Conservation (phyloP, 1,140 invertebrate genomes). For the Panagrolaimus sp. region DNA sequence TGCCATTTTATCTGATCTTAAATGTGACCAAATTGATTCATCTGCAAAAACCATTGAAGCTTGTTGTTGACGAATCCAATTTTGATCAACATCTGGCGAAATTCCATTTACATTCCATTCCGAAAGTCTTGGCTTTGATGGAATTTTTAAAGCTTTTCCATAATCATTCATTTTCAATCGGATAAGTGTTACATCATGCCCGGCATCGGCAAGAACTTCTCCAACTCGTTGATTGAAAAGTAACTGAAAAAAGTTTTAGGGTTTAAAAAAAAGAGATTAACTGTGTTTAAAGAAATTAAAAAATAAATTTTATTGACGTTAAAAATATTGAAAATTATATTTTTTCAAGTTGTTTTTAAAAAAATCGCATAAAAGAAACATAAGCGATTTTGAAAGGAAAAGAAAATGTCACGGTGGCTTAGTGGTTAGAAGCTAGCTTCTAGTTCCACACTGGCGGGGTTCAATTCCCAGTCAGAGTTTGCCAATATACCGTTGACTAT, state of each 20-base stretch:
- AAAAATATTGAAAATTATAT: no score
- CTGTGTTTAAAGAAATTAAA: no score
- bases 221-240: conserved; percentile 3
- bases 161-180: not conserved
- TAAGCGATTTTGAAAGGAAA: no score
- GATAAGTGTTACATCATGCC: not conserved
- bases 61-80: not conserved
- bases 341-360: no score
- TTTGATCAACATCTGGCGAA: not conserved
- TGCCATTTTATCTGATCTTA: not conserved
- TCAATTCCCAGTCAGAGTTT: no score
- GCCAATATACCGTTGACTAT: not conserved
- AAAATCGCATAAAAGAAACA: no score
- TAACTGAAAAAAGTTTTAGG: not conserved
- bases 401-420: not conserved
- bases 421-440: no score
- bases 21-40: not conserved
- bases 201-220: not conserved
- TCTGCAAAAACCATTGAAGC: not conserved
- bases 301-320: no score
- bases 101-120: not conserved
- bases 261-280: no score
- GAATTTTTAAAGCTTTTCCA: not conserved
- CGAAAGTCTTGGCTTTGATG: not conserved
- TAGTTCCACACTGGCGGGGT: no score